phyloP scores from a whole-genome alignment of 2,113 vertebrate genomes.

The Paedocypris sp. region DNA sequence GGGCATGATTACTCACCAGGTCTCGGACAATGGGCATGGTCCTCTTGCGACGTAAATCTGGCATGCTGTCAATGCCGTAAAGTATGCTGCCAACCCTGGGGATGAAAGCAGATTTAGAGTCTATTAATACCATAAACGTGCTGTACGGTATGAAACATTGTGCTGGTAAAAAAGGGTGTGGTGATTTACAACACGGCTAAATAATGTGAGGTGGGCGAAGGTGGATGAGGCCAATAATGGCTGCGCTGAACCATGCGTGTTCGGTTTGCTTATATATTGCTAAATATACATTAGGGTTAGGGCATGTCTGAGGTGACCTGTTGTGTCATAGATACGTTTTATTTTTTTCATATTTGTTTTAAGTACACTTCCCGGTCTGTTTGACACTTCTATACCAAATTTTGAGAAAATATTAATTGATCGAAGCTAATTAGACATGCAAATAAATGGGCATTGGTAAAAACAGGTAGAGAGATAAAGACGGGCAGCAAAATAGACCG shows the following conservation, averaged over 20 bases:
- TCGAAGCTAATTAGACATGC: too few species aligned
- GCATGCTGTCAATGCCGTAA: conserved; percentile 98
- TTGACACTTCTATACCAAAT: too few species aligned
- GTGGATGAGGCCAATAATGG: not conserved
- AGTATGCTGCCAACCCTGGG: conserved; percentile 77
- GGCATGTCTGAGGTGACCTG: too few species aligned
- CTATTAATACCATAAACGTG: conserved; percentile 71
- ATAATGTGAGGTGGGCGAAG: conserved; percentile 28
- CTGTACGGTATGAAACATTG: conserved; percentile 50
- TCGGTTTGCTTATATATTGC: too few species aligned
- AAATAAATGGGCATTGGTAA: too few species aligned
- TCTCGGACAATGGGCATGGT: conserved; percentile 90
- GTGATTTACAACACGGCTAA: conserved; percentile 53
- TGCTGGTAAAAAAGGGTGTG: conserved; percentile 32
- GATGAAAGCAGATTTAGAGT: conserved; percentile 55
- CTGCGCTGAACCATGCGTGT: not conserved
- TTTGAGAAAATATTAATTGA: too few species aligned
- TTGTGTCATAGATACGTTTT: too few species aligned
- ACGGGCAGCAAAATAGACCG: too few species aligned
- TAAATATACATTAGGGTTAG: too few species aligned
- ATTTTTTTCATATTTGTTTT: too few species aligned
- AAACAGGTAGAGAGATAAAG: too few species aligned
- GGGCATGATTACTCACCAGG: conserved; percentile 78
- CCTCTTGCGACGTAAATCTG: conserved; percentile 91
- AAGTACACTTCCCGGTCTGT: too few species aligned